These are phyloP conservation scores for Asarcornis scutulata DNA, from an alignment of 2,113 vertebrate genomes.

Conservation along the genomic window DNA sequence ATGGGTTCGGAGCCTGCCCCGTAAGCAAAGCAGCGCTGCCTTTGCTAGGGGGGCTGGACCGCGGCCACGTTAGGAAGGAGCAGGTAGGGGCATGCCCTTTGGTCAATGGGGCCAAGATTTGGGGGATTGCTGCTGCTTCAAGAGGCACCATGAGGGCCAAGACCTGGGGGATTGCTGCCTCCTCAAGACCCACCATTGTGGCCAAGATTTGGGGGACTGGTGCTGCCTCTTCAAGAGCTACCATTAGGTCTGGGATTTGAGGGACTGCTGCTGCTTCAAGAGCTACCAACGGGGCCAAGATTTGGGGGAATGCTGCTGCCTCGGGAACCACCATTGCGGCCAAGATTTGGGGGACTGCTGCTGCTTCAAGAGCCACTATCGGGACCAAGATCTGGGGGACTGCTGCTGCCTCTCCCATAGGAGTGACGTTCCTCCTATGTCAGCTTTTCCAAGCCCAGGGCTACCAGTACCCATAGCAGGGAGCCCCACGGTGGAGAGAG, in stretches of 20 bases:
- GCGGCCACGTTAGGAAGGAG: fast-evolving
- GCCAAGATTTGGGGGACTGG: too few relatives aligned
- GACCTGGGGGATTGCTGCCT: too few relatives aligned
- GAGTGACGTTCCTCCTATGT: neutral
- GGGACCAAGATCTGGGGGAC: too few relatives aligned
- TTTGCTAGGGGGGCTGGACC: neutral
- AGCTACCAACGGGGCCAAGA: neutral
- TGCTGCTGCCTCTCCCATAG: neutral
- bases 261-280: too few relatives aligned
- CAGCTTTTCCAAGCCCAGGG: neutral
- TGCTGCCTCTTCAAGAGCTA: neutral
- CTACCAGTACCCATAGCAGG: neutral
- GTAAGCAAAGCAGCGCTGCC: neutral
- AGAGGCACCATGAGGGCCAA: fast-evolving
- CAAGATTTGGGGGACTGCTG: too few relatives aligned
- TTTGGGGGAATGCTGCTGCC: neutral
- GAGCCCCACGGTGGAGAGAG: too few relatives aligned
- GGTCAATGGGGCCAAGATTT: neutral
- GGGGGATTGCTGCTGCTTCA: neutral
- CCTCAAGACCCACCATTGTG: too few relatives aligned
- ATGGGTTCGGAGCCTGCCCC: fast-evolving
- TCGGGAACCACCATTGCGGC: fast-evolving
- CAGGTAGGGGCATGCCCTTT: neutral
- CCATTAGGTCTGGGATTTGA: too few relatives aligned
- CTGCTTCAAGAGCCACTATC: too few relatives aligned